Evolutionary conservation across 1,140 invertebrate species (phyloP).

Genomic region (Rhagoletis pomonella): DNA sequence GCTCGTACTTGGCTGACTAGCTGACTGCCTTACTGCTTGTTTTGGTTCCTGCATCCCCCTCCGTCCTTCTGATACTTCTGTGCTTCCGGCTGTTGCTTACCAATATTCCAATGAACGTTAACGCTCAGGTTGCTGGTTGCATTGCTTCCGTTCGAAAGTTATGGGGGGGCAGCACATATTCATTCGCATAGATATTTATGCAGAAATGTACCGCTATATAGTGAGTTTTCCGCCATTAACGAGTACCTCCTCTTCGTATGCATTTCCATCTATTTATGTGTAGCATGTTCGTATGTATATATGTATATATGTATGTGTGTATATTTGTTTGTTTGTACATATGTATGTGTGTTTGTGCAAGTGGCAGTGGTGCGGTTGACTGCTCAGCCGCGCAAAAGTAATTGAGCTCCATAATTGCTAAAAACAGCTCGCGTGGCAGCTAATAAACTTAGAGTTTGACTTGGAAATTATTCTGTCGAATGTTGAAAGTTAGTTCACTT

Average conservation of each 20-base stretch:
- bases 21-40: neutral
- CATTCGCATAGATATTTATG: neutral
- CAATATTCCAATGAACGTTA: slow-evolving; percentile 26
- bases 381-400: slow-evolving; percentile 49
- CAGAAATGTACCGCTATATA: neutral
- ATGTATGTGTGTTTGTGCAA: neutral
- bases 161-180: neutral
- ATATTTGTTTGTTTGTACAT: neutral
- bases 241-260: neutral
- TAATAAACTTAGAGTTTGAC: slow-evolving; percentile 50
- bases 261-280: neutral
- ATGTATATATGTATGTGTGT: neutral
- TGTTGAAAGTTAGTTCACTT: slow-evolving; percentile 24
- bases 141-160: slow-evolving; percentile 26
- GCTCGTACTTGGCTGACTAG: neutral
- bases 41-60: neutral
- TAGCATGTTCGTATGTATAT: neutral
- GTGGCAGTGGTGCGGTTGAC: slow-evolving; percentile 24
- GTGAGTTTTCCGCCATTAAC: neutral
- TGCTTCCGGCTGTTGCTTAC: neutral
- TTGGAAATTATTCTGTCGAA: slow-evolving; percentile 49
- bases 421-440: slow-evolving; percentile 19
- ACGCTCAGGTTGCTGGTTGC: neutral
- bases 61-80: neutral
- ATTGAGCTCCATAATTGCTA: slow-evolving; percentile 49